Base-by-base conservation (phyloP, 2,888 invertebrate species). In the Camptogramma bilineatum region DNA sequence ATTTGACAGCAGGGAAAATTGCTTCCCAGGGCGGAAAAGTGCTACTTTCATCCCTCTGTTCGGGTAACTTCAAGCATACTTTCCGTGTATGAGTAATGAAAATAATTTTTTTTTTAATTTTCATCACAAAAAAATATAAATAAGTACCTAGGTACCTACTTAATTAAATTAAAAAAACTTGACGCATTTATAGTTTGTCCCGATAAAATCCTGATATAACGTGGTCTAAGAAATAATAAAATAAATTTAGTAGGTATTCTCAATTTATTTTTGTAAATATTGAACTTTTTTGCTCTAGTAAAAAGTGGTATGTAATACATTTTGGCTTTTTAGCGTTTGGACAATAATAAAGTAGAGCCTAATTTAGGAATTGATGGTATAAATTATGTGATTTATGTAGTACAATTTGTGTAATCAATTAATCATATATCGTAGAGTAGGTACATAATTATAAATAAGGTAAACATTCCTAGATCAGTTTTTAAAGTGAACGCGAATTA, bases 291-390 rank as follows among this genome's bases (percentile, higher is more conserved):
- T 44, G 44, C 44, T 39, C 44, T 42, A 16, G 44, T 44, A 16
- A 44, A 3, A 17, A 13, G 42, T 16, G 3, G 17, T 52, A 52
- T 53, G 24, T 48, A 28, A 42, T n/a, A 18, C 4, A 21, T 21
- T 55, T 51, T 62, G 42, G 64, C 53, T 62, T 64, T 53, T 48
- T 68, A 68, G 64, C 52, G 19, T 62, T 64, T 59, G 21, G 68
- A 68, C 68, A 68, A 68, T 68, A 66, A 66, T 61, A 62, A 31
- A 57, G 60, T 44, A 34, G 44, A 24, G 58, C 31, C 59, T 63
- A 56, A 44, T 44, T 51, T 57, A 61, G 54, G 44, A 57, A 61
- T 63, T 59, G 44, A 10, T 47, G 17, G 7, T 48, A 34, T 57
- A 61, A 54, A 61, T 54, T n/a, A 53, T 58, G 53, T 57, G 53